Evolutionary conservation across 2,797 vertebrate genomes (phyloP).

Genomic region (Sphaeramia orbicularis): DNA sequence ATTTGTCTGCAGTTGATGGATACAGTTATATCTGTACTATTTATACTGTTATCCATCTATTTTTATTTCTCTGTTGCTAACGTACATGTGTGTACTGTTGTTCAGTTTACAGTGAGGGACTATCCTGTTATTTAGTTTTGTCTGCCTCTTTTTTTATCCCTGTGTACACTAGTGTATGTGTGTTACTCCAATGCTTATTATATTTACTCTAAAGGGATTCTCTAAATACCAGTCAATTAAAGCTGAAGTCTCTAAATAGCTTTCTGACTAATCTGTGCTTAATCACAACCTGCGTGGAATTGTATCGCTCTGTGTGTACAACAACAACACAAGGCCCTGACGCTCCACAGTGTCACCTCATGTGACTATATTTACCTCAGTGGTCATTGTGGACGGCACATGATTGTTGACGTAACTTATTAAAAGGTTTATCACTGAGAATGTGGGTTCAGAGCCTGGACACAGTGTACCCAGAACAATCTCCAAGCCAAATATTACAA

Average conservation of each 20-base stretch:
- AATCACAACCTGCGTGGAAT: constrained; percentile 71
- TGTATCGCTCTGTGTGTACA: no score
- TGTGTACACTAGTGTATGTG: constrained; percentile 15
- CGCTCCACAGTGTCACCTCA: constrained; percentile 28
- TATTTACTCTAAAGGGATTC: constrained; percentile 39
- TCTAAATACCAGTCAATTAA: constrained; percentile 64
- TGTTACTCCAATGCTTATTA: no score
- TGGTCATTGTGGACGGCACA: constrained; percentile 33
- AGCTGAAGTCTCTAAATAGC: constrained; percentile 71
- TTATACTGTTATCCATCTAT: constrained; percentile 16
- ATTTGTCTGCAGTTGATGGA: no score
- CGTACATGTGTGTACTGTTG: no score
- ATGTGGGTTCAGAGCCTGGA: no score
- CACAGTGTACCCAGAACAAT: no score
- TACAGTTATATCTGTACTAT: not conserved
- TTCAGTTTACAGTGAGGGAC: constrained; percentile 41
- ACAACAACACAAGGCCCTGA: constrained; percentile 43
- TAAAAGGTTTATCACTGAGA: constrained; percentile 8
- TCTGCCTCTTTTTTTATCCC: constrained; percentile 32
- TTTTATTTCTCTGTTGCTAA: constrained; percentile 26
- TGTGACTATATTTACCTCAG: constrained; percentile 50
- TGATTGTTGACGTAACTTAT: constrained; percentile 35
- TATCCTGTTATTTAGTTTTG: constrained; percentile 9
- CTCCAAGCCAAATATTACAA: no score
- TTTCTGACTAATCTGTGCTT: constrained; percentile 60